These are phyloP conservation scores for Parnassius glacialis DNA, from an alignment of 2,888 invertebrate species.

Conservation along the genomic window DNA sequence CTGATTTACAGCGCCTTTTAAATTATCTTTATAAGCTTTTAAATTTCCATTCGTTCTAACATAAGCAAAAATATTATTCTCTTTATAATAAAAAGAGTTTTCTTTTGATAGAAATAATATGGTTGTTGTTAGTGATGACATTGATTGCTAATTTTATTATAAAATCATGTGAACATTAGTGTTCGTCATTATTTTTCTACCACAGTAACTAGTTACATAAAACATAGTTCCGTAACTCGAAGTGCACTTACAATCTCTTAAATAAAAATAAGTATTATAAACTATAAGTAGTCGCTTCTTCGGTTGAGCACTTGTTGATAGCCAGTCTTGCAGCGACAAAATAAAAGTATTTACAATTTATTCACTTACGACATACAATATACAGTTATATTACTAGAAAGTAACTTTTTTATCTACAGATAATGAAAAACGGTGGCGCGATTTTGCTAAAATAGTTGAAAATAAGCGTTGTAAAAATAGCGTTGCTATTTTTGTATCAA, in stretches of 20 bases:
- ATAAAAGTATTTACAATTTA: conserved; percentile 77
- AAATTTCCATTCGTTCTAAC: conserved; percentile 1
- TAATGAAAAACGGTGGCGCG: conserved; percentile 53
- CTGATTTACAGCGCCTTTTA: no score
- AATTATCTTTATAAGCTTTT: no score
- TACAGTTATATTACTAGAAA: conserved; percentile 69
- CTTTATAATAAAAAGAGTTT: conserved; percentile 17
- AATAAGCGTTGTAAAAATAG: neutral
- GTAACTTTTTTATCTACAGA: conserved; percentile 74
- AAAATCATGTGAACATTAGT: conserved; percentile 11
- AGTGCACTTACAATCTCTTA: conserved; percentile 76
- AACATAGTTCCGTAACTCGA: conserved; percentile 75
- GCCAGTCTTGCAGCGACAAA: conserved; percentile 70
- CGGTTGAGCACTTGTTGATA: conserved; percentile 67
- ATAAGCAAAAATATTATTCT: neutral
- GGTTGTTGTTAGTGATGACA: conserved; percentile 25
- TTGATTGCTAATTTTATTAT: conserved; percentile 20
- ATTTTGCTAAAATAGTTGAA: conserved; percentile 41
- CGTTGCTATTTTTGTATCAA: conserved; percentile 19
- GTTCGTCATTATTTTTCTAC: conserved; percentile 34
- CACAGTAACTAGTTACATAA: conserved; percentile 49
- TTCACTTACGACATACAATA: conserved; percentile 72
- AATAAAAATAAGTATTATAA: conserved; percentile 69
- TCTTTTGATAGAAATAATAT: conserved; percentile 23
- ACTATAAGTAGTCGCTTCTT: conserved; percentile 52